Base-by-base conservation (phyloP, 2,888 invertebrate genomes). In the Parochlus steinenii region DNA sequence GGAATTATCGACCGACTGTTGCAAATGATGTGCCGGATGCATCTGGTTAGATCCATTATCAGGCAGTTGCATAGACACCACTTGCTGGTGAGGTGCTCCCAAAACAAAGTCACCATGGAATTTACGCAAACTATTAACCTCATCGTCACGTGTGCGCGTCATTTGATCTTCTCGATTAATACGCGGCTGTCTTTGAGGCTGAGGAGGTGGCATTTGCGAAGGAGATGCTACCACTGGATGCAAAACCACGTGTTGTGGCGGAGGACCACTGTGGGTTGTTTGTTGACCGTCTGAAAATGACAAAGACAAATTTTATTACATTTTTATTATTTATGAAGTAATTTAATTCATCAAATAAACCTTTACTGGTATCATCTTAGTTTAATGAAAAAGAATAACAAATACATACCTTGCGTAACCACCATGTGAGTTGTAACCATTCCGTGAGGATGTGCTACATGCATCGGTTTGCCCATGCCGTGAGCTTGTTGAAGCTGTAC, bases 91-190 rank as follows among this genome's bases (percentile, higher is more conserved):
- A 40, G 51, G 53, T 3, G 65, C 62, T 2, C 63, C 60, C 51
- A 86, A 51, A 57, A 82, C 79, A 57, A 85, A 86, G 45, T 85
- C 82, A 47, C 75, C 67, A 1, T 76, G 69, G 55, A 87, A 87
- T 50, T 79, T 77, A 43, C 81, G 72, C 37, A 86, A 54, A 39
- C 83, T 81, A 41, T 57, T 56, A 38, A 55, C 39, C 40, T 55
- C 54, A 39, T 51, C 55, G 18, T 57, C 57, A 16, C 58, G 53
- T 6, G 49, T 15, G 10, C 37, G 31, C 28, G 30, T 36, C 19
- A 30, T 24, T 24, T 29, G 36, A n/a, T 31, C 38, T 12, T 56
- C 50, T 41, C 51, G 48, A 42, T 48, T 52, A 22, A 55, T 47
- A 37, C 55, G 51, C 3, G 50, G 54, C 24, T 53, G 52, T 5